Evolutionary conservation across 2,113 vertebrate species (phyloP).

Genomic region (Otocyon megalotis): DNA sequence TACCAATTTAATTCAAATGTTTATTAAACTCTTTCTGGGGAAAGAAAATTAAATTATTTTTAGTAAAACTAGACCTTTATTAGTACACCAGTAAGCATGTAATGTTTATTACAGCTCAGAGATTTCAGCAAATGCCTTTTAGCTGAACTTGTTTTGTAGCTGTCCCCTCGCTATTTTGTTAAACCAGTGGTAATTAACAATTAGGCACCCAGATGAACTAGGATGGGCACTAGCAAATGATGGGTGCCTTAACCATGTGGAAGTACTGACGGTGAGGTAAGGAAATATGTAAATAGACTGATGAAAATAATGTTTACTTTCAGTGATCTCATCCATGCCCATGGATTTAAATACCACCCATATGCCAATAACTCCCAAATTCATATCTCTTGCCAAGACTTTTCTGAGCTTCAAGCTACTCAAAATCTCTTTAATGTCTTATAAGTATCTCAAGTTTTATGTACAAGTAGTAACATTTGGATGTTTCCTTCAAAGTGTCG

Average conservation of each 20-base stretch:
- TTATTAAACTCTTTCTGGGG: constrained; percentile 79
- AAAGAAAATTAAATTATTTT: constrained; percentile 85
- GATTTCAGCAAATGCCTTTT: constrained; percentile 79
- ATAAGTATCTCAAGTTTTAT: not conserved
- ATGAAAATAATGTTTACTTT: not conserved
- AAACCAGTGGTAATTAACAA: constrained; percentile 79
- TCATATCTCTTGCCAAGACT: not conserved
- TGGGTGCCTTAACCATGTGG: not conserved
- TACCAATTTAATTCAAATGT: constrained; percentile 76
- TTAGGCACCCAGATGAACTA: constrained; percentile 62
- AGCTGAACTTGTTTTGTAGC: constrained; percentile 72
- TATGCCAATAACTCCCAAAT: not conserved
- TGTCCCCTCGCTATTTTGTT: constrained; percentile 71
- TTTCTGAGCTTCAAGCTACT: not conserved
- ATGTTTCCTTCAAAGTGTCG: not conserved
- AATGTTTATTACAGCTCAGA: constrained; percentile 82
- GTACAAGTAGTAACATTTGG: not conserved
- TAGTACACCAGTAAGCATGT: constrained; percentile 81
- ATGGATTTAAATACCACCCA: not conserved
- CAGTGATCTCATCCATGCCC: not conserved
- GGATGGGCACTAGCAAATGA: constrained; percentile 13
- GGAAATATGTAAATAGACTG: not conserved
- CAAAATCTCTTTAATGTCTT: not conserved
- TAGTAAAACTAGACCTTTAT: constrained; percentile 81
- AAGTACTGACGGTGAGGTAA: constrained; percentile 13